Base-by-base conservation (phyloP, 2,113 vertebrate genomes). In the Acanthochromis polyacanthus region DNA sequence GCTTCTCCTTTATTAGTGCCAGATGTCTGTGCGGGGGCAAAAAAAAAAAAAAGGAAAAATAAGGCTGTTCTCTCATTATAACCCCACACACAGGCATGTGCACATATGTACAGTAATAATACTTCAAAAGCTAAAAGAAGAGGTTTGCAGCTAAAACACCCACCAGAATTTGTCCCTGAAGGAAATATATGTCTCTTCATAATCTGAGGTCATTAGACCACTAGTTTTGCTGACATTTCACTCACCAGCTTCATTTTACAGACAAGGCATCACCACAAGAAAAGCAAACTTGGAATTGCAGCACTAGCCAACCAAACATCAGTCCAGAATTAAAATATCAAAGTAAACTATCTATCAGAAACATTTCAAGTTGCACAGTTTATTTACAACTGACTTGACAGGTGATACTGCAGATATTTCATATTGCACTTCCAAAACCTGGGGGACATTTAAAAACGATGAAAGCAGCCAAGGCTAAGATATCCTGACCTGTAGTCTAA, bases 1-100 rank as follows among this genome's bases (percentile, higher is more conserved):
- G 82, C 61, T 58, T 48, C 64, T n/a, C 38, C 30, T 81, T 58
- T 69, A 86, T 89, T 71, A 82, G 25, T 88, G 50, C 72, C 84
- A 92, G 81, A 88, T 91, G 86, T 88, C 23, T 50, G 46, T 66
- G 56, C 32, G n/a, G 4, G 28, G 32, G 20, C 30, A 10, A 40
- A 64, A 40, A 64, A 60, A 43, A 23, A 40, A 4, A 4, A 63
- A 51, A 71, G 3, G 3, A 25, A 25, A 25, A 25, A 40, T 3
- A 58, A 1, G 5, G 11, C 45, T 50, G 56, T 53, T 75, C 69
- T 71, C 60, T 80, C n/a, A 68, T 57, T 75, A 36, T 0, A 68
- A 59, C 30, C 52, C 55, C 45, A 48, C 57, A 57, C 30, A 48
- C 30, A 4, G 10, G 5, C 36, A 20, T 28, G 46, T n/a, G 19